Percentiles rank a stretch among this genome's conserved stretches.
Evolutionary conservation across 2,888 invertebrate species (phyloP).

Genomic region (Clivina fossor): DNA sequence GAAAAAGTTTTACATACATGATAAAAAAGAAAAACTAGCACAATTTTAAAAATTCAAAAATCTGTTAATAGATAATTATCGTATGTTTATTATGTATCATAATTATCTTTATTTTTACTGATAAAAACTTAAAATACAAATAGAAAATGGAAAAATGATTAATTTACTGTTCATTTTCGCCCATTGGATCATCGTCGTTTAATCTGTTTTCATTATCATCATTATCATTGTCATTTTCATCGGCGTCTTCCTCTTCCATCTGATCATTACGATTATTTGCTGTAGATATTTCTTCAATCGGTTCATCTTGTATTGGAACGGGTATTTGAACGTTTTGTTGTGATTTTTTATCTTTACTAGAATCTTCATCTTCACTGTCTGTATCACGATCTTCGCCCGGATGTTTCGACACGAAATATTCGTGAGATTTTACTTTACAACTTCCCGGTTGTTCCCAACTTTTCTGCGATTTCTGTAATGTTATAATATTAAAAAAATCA

Average conservation of each 20-base stretch:
- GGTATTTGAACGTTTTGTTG: conserved; percentile 44
- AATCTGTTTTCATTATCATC: conserved; percentile 30
- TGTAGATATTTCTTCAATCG: conserved; percentile 42
- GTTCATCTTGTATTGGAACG: conserved; percentile 52
- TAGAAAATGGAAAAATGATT: too few species aligned
- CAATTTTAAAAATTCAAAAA: too few species aligned
- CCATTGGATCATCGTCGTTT: conserved; percentile 35
- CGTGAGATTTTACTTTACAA: conserved; percentile 58
- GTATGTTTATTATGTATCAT: too few species aligned
- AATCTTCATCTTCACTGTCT: conserved; percentile 63
- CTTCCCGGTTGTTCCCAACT: conserved; percentile 66
- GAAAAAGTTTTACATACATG: too few species aligned
- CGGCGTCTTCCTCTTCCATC: conserved; percentile 19
- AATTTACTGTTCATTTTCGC: conserved; percentile 32
- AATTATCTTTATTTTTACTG: too few species aligned
- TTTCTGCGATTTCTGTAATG: conserved; percentile 54
- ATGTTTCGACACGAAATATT: conserved; percentile 64
- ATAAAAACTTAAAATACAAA: too few species aligned
- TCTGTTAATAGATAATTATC: too few species aligned
- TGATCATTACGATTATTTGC: conserved; percentile 1
- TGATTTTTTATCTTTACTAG: conserved; percentile 41
- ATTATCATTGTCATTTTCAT: conserved; percentile 16
- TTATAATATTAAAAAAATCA: conserved; percentile 21
- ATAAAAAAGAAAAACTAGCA: too few species aligned
- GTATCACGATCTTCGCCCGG: conserved; percentile 66